These are phyloP conservation scores for Puma concolor DNA, from an alignment of 2,113 vertebrate species.

Conservation along the genomic window DNA sequence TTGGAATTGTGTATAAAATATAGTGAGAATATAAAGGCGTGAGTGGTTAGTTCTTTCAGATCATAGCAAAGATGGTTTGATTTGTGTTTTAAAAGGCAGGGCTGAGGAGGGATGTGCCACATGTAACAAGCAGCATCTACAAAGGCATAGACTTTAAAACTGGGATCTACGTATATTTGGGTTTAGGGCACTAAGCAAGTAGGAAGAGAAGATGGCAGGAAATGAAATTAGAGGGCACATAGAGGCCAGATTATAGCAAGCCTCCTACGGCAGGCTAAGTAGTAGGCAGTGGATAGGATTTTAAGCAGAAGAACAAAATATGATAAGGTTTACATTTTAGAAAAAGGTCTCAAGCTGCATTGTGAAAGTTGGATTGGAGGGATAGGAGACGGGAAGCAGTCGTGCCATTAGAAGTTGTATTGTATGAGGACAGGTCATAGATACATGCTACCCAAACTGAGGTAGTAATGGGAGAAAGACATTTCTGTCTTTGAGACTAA, in stretches of 20 bases:
- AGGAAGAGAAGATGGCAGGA: neutral
- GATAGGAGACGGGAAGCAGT: neutral
- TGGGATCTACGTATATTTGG: neutral
- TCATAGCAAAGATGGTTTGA: neutral
- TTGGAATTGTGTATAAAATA: slow-evolving; percentile 16
- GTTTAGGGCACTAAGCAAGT: neutral
- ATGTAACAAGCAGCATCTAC: neutral
- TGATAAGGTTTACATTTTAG: neutral
- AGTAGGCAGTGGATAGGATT: neutral
- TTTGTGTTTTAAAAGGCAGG: neutral
- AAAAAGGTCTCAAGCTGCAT: neutral
- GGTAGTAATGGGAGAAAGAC: neutral
- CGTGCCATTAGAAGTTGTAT: neutral
- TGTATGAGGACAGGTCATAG: neutral
- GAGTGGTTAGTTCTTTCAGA: neutral
- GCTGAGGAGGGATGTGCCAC: neutral
- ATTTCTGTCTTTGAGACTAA: neutral
- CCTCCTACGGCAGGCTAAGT: neutral
- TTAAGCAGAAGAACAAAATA: slow-evolving; percentile 18
- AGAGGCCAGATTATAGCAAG: neutral
- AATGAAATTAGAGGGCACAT: neutral
- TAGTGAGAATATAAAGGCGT: neutral
- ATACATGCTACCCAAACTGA: neutral
- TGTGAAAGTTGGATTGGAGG: neutral
- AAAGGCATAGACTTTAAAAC: neutral